phyloP scores from a whole-genome alignment of 2,888 invertebrate genomes.

The Phengaris alcon region DNA sequence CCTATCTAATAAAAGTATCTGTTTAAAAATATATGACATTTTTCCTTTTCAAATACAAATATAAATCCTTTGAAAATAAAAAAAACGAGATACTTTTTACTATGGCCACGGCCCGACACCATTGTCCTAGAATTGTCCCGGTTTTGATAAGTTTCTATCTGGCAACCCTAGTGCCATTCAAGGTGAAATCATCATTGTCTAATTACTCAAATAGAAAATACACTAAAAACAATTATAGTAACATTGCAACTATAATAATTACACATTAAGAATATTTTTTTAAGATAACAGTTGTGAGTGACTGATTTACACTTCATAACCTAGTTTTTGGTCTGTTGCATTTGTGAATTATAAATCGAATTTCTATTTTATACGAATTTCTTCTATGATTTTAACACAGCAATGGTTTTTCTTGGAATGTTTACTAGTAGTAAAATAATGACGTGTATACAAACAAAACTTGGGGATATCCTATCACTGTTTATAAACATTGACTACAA shows the following conservation, averaged over 20 bases:
- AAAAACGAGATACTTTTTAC: no score
- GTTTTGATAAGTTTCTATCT: no score
- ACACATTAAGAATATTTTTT: conserved; percentile 1
- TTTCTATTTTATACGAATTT: conserved; percentile 27
- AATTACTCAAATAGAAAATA: background rate
- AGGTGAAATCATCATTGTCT: background rate
- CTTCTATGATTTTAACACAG: background rate
- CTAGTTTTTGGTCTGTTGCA: conserved; percentile 33
- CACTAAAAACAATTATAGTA: conserved; percentile 9
- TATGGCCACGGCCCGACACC: no score
- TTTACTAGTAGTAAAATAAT: background rate
- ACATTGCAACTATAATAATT: conserved; percentile 8
- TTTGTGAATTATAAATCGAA: conserved; percentile 24
- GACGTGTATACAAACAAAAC: background rate
- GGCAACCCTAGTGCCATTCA: no score
- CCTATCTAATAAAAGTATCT: no score
- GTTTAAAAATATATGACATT: no score
- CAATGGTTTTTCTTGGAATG: background rate
- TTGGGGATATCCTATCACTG: background rate
- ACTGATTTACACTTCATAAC: conserved; percentile 22
- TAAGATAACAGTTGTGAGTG: conserved; percentile 20
- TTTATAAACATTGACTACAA: background rate
- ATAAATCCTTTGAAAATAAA: no score
- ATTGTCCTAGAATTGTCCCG: no score
- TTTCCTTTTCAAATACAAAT: no score